Base-by-base conservation (phyloP, 2,888 invertebrate species). In the Catocala fraxini region DNA sequence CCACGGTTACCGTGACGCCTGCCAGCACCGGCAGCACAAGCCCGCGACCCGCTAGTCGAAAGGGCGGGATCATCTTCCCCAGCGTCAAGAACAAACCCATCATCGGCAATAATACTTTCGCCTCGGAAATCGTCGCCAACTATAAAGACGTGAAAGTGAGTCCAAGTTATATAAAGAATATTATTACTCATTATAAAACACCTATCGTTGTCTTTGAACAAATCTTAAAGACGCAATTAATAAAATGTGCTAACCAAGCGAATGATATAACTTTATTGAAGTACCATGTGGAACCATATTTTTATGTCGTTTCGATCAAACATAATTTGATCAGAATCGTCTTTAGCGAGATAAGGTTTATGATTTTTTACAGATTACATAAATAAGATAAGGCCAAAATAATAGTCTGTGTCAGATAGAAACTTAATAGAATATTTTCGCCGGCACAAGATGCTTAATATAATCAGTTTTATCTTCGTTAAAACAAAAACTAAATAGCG, bases 61-160 rank as follows among this genome's bases (percentile, higher is more conserved):
- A 97, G 89, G 97, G 97, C 45, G 97, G 97, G 63, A 96, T 98
- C 79, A 98, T 98, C 87, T 98, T 98, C 91, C 98, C 98, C 9
- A 98, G 98, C 86, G 97, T 98, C 56, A 98, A 98, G 91, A 98
- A 98, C 89, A 98, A 98, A 80, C 98, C 98, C 25, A 96, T 97
- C 71, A 96, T 97, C 65, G 96, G 97, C 59, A 98, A 98, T 92
- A 97, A 97, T 72, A 97, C 97, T 53, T 97, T 97, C 88, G 95
- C 97, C 51, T 97, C 97, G 9, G 98, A 98, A 84, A 94, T 96
- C 80, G 94, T 97, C 74, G 95, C 96, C 75, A 96, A 95, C 90
- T 95, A 97, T 84, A 97, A 97, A 92, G 97, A 98, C 88, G 96
- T 98, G 75, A 97, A 97, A 96, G 97, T 97, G 94, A 96, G 96